phyloP scores from a whole-genome alignment of 2,113 vertebrate genomes.

The Hypanus sabinus region DNA sequence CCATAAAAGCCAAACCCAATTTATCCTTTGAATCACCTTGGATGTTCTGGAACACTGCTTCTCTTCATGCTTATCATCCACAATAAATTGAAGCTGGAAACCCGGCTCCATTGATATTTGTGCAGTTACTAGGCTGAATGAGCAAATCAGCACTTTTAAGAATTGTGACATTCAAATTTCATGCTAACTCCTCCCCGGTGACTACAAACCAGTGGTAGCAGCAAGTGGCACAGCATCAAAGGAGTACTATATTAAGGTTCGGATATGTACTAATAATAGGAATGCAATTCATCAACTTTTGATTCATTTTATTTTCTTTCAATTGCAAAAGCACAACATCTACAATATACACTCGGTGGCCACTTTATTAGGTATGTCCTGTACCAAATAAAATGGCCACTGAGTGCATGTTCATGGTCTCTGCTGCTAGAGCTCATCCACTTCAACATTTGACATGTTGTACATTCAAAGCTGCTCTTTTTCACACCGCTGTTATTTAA shows the following conservation, averaged over 20 bases:
- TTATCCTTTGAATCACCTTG: slow-evolving; percentile 15
- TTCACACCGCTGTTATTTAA: no score
- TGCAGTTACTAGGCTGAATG: no score
- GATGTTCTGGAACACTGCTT: neutral
- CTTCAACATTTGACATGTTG: no score
- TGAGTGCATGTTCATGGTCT: no score
- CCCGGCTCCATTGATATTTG: neutral
- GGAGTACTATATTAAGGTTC: neutral
- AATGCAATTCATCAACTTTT: neutral
- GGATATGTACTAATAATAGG: slow-evolving; percentile 6
- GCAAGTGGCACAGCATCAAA: neutral
- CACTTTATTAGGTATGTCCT: no score
- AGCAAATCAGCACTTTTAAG: neutral
- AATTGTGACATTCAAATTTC: neutral
- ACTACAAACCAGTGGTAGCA: neutral
- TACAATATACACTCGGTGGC: neutral
- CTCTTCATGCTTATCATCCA: slow-evolving; percentile 4
- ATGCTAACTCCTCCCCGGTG: neutral
- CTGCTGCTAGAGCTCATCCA: no score
- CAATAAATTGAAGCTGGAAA: neutral
- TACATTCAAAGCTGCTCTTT: no score
- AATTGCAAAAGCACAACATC: neutral
- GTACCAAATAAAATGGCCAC: no score
- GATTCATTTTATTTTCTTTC: neutral
- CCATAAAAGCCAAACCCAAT: neutral